phyloP scores from a whole-genome alignment of 2,888 invertebrate genomes.

The Blastobasis adustella region DNA sequence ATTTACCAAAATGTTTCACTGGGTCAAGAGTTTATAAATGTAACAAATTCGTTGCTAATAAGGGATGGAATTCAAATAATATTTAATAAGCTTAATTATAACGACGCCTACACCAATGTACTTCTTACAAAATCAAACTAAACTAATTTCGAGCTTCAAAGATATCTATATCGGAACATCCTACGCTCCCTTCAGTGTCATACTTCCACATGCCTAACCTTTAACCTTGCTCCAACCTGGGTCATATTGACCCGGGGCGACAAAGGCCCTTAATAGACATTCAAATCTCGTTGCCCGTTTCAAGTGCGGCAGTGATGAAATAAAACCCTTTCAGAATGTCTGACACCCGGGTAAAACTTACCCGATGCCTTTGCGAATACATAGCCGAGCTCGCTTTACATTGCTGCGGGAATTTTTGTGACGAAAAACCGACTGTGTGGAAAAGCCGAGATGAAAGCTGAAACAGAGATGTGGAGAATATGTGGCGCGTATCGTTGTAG shows the following conservation, averaged over 20 bases:
- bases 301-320: slow-evolving; percentile 2
- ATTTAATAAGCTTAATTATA: no score
- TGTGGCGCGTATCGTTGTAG: not conserved
- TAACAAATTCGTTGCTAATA: no score
- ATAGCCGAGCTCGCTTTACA: not conserved
- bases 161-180: no score
- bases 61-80: no score
- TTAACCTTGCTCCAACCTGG: not conserved
- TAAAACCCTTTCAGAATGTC: slow-evolving; percentile 2
- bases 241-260: slow-evolving; percentile 1
- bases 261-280: slow-evolving; percentile 2
- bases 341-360: not conserved
- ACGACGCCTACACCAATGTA: no score
- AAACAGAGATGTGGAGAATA: not conserved
- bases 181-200: no score
- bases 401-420: not conserved
- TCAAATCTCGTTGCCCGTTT: slow-evolving; percentile 3
- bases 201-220: not conserved
- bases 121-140: no score
- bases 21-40: no score
- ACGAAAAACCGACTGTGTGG: no score
- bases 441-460: not conserved
- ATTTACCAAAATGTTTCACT: no score
- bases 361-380: not conserved
- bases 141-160: no score